A percentile compares a stretch with the other conserved stretches of the same genome.
Evolutionary conservation across 1,140 invertebrate species (phyloP).

Genomic region (Thalassaphorura encarpata): DNA sequence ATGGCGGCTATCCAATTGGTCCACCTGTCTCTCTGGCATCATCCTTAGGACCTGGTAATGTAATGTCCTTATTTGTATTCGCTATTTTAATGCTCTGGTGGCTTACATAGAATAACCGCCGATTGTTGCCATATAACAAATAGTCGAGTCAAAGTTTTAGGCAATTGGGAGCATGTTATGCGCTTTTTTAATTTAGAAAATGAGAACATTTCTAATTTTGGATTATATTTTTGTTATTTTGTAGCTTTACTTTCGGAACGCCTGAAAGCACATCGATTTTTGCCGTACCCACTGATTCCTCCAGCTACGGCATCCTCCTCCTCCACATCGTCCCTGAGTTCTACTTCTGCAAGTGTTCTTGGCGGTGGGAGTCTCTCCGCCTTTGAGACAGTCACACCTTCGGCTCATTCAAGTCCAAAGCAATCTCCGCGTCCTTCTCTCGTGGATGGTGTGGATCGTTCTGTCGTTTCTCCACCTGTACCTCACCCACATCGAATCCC

Average conservation of each 20-base stretch:
- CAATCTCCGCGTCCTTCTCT: constrained; percentile 44
- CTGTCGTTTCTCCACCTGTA: constrained; percentile 18
- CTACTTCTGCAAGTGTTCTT: constrained; percentile 32
- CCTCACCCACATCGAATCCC: constrained; percentile 31
- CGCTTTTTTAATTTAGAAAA: constrained; percentile 29
- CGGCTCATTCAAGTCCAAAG: constrained; percentile 42
- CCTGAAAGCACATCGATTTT: constrained; percentile 59
- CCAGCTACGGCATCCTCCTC: constrained; percentile 36
- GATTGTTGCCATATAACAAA: constrained; percentile 20
- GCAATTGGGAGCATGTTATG: no score
- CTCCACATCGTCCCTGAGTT: constrained; percentile 34
- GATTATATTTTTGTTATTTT: constrained; percentile 23
- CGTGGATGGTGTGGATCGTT: constrained; percentile 43
- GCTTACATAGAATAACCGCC: no score
- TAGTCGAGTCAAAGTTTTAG: constrained; percentile 17
- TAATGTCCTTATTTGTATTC: constrained; percentile 9
- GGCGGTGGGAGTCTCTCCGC: constrained; percentile 53
- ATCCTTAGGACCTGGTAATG: constrained; percentile 34
- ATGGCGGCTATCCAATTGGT: constrained; percentile 32
- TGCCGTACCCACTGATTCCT: constrained; percentile 62
- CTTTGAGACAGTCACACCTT: constrained; percentile 72
- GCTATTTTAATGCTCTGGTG: no score
- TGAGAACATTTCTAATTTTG: constrained; percentile 4
- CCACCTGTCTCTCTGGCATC: constrained; percentile 34
- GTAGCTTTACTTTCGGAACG: constrained; percentile 40